Evolutionary conservation across 2,797 vertebrate species (phyloP).

Genomic region (Catostomus latipinnis): DNA sequence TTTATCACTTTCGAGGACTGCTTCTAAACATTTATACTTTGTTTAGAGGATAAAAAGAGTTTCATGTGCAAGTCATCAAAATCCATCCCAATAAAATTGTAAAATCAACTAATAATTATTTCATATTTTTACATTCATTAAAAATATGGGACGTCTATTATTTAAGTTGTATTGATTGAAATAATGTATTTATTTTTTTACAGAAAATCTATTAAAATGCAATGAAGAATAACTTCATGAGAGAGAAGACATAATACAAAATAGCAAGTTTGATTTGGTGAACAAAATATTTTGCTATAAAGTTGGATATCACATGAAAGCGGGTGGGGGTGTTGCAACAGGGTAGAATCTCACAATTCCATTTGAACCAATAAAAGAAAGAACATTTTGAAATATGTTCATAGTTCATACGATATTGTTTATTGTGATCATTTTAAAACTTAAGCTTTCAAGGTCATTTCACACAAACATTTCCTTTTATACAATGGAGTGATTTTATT

Average conservation of each 20-base stretch:
- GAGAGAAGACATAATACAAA: background rate
- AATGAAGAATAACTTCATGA: background rate
- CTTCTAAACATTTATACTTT: too few relatives aligned
- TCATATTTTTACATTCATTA: too few relatives aligned
- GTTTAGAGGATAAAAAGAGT: too few relatives aligned
- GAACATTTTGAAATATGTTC: background rate
- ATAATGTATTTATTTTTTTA: background rate
- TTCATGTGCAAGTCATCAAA: background rate
- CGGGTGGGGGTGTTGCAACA: too few relatives aligned
- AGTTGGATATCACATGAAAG: too few relatives aligned
- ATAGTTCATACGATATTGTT: background rate
- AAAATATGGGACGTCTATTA: too few relatives aligned
- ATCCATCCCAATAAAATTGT: too few relatives aligned
- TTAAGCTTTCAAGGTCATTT: background rate
- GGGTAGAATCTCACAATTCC: too few relatives aligned
- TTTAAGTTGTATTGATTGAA: background rate
- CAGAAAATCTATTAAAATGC: background rate
- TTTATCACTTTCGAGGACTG: too few relatives aligned
- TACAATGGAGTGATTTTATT: background rate
- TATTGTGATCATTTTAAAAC: background rate
- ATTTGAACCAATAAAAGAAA: background rate
- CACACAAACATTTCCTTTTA: background rate
- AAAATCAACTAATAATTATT: too few relatives aligned
- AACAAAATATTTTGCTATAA: too few relatives aligned
- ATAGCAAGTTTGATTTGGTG: too few relatives aligned